Conservation (phyloP, 2,888 invertebrate species). For the Nomada lathburiana region DNA sequence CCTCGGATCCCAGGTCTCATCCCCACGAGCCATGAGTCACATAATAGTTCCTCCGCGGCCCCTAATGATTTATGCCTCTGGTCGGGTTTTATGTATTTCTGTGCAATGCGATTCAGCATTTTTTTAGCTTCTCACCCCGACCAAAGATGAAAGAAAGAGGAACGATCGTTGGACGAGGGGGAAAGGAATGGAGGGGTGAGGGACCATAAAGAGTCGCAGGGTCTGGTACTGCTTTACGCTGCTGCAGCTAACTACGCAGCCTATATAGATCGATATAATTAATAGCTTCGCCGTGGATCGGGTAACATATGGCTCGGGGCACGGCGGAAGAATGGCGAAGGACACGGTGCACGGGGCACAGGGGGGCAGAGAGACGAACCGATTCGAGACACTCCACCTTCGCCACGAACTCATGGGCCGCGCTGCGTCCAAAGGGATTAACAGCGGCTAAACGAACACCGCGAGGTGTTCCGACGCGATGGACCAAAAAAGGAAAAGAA, state of each 20-base stretch:
- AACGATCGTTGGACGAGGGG: constrained; percentile 35
- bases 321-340: constrained; percentile 57
- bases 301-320: constrained; percentile 82
- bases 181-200: constrained; percentile 48
- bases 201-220: constrained; percentile 70
- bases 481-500: constrained; percentile 12
- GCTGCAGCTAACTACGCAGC: constrained; percentile 66
- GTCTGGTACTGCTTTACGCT: constrained; percentile 52
- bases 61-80: constrained; percentile 81
- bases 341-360: constrained; percentile 34
- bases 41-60: constrained; percentile 80
- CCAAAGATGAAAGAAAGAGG: constrained; percentile 47
- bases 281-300: constrained; percentile 81
- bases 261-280: constrained; percentile 83
- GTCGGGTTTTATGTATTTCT: constrained; percentile 80
- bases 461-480: constrained; percentile 50
- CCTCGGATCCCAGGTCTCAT: constrained; percentile 42
- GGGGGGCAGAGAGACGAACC: constrained; percentile 25
- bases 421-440: constrained; percentile 77
- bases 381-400: constrained; percentile 38
- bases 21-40: constrained; percentile 79
- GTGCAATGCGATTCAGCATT: constrained; percentile 75
- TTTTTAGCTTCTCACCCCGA: constrained; percentile 80
- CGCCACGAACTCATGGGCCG: constrained; percentile 57
- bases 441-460: constrained; percentile 75